phyloP scores from a whole-genome alignment of 2,113 vertebrate genomes.

The Morone chrysops region DNA sequence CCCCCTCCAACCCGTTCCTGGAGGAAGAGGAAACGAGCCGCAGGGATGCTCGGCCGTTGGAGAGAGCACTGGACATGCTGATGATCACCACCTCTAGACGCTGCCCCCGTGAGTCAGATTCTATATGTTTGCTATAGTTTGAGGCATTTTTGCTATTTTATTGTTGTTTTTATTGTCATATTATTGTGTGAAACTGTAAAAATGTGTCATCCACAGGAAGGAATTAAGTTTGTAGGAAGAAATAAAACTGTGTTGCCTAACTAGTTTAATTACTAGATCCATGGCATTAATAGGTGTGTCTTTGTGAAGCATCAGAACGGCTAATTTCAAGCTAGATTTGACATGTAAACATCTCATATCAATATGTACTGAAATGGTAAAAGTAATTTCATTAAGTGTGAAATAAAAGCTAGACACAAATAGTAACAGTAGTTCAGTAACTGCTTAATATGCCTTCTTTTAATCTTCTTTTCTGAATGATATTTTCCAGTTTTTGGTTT shows the following conservation, averaged over 20 bases:
- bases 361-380: not conserved
- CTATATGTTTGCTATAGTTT: not conserved
- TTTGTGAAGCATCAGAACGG: not conserved
- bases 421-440: no score
- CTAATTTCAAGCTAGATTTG: not conserved
- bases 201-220: no score
- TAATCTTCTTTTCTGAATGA: not conserved
- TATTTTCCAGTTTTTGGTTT: not conserved
- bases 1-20: slow-evolving; percentile 96
- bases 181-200: no score
- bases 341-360: not conserved
- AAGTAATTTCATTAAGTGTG: not conserved
- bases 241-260: not conserved
- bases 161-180: not conserved
- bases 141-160: not conserved
- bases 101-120: slow-evolving; percentile 78
- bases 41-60: slow-evolving; percentile 90
- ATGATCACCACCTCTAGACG: slow-evolving; percentile 96
- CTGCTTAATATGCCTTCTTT: not conserved
- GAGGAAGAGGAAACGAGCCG: slow-evolving; percentile 93
- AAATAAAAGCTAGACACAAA: not conserved
- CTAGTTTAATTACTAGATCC: not conserved
- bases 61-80: slow-evolving; percentile 93
- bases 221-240: no score
- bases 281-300: not conserved